Conservation (phyloP, 1,140 invertebrate species). For the Daktulosphaira vitifoliae region DNA sequence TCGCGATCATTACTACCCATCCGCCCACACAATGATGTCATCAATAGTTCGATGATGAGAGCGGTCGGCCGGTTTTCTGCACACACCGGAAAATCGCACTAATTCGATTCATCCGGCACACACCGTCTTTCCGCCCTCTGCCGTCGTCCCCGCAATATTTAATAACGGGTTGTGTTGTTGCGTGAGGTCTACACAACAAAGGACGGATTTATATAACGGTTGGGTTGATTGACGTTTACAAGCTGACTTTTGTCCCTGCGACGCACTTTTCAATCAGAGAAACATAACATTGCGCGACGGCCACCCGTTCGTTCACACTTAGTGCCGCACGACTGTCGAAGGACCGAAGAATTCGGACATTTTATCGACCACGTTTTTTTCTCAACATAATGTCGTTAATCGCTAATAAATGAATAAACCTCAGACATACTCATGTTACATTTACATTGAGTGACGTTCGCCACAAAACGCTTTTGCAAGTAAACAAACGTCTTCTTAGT, state of each 20-base stretch:
- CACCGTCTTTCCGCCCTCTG: background rate
- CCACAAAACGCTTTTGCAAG: too few species aligned
- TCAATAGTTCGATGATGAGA: background rate
- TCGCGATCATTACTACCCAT: background rate
- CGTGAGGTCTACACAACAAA: background rate
- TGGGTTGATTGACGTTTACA: background rate
- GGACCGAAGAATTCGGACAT: too few species aligned
- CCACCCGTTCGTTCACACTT: too few species aligned
- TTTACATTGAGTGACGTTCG: too few species aligned
- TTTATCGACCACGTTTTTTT: too few species aligned
- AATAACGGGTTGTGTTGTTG: background rate
- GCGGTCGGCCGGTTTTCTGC: constrained; percentile 1
- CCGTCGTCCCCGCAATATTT: background rate
- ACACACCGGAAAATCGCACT: background rate
- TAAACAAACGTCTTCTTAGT: too few species aligned
- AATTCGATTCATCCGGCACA: constrained; percentile 14
- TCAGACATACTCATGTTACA: too few species aligned
- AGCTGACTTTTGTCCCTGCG: background rate
- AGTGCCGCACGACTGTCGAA: too few species aligned
- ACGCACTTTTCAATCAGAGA: background rate
- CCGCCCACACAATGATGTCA: constrained; percentile 16
- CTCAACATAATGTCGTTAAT: too few species aligned
- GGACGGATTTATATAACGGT: background rate
- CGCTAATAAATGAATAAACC: too few species aligned
- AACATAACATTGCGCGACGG: too few species aligned